Conservation (phyloP, 2,113 vertebrate genomes). For the human region DNA sequence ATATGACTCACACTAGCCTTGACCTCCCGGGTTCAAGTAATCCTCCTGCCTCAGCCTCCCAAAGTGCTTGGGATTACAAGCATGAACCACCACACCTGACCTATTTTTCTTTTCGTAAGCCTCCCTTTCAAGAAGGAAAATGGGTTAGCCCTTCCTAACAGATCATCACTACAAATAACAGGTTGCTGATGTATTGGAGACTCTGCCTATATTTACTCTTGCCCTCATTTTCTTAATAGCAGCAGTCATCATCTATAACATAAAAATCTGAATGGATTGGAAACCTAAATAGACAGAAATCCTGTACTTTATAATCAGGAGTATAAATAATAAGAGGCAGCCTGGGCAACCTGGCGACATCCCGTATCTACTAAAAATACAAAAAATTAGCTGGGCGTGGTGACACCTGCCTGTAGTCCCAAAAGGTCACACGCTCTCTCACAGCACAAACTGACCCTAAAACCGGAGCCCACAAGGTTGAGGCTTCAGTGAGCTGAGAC, state of each 20-base stretch:
- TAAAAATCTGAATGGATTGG: not conserved
- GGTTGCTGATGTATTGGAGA: not conserved
- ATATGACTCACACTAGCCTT: no score
- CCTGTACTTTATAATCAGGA: not conserved
- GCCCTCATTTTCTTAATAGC: not conserved
- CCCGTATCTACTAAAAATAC: no score
- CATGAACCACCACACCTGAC: no score
- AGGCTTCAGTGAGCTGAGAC: no score
- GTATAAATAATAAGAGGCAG: not conserved
- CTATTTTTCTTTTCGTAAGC: not conserved
- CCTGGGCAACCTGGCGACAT: not conserved
- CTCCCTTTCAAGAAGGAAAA: not conserved
- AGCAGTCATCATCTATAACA: not conserved
- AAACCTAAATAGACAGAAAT: not conserved
- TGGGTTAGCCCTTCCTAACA: not conserved
- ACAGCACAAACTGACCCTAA: no score
- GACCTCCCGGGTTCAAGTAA: no score
- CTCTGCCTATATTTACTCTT: not conserved
- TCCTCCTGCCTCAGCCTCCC: no score
- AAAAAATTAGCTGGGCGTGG: not conserved
- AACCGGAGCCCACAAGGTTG: no score
- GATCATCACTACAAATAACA: not conserved
- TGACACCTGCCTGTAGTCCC: not conserved
- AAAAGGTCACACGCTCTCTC: no score
- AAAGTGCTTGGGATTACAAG: no score